These are phyloP conservation scores for Semotilus atromaculatus DNA, from an alignment of 2,797 vertebrate genomes.

Conservation along the genomic window DNA sequence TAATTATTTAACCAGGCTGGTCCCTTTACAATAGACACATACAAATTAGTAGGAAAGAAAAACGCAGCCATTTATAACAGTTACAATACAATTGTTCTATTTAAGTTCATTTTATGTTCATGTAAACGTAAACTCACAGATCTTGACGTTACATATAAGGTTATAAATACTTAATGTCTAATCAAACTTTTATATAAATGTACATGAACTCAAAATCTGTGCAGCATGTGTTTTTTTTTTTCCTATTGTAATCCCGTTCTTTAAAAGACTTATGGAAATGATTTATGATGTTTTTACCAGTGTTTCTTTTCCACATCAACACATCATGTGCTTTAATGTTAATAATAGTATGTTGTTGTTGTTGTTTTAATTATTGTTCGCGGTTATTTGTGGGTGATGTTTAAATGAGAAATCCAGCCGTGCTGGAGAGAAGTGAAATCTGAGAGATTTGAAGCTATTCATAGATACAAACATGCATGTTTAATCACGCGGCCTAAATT, in stretches of 20 bases:
- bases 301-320: neutral
- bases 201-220: neutral
- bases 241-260: neutral
- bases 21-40: neutral
- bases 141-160: neutral
- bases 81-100: neutral
- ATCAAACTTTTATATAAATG: neutral
- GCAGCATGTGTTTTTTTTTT: neutral
- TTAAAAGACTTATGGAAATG: neutral
- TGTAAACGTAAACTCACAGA: neutral
- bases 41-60: neutral
- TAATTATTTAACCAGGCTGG: neutral
- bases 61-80: neutral
- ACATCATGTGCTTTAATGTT: neutral
- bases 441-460: constrained; percentile 60
- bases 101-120: neutral
- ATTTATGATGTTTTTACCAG: neutral
- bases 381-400: constrained; percentile 35
- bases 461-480: constrained; percentile 59
- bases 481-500: constrained; percentile 34
- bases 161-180: neutral
- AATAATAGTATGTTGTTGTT: neutral
- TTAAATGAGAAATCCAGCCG: constrained; percentile 49
- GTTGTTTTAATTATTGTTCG: neutral
- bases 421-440: constrained; percentile 56